Percentiles rank a stretch among this genome's conserved stretches.
phyloP scores from a whole-genome alignment of 1,140 invertebrate genomes.

The Argopecten irradians region DNA sequence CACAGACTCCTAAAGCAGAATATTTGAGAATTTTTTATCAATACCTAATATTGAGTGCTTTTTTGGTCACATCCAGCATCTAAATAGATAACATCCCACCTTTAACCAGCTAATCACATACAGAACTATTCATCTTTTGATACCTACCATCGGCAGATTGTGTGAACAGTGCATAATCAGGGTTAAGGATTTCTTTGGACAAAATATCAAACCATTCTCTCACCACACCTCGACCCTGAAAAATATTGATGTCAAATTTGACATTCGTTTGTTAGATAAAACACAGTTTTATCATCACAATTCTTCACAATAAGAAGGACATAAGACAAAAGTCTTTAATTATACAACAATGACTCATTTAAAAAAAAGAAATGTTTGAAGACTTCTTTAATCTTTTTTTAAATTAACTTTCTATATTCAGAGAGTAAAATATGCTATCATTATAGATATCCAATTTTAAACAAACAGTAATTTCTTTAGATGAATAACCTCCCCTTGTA shows the following conservation, averaged over 20 bases:
- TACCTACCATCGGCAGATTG: conserved; percentile 89
- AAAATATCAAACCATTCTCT: conserved; percentile 96
- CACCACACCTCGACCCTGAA: conserved; percentile 93
- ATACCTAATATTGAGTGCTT: no score
- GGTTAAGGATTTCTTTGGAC: conserved; percentile 96
- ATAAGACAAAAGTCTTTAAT: neutral
- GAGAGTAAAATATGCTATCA: neutral
- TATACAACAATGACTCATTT: neutral
- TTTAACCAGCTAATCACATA: neutral
- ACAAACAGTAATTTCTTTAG: no score
- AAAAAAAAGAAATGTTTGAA: no score
- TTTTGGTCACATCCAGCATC: no score
- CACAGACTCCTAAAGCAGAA: no score
- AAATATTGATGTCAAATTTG: neutral
- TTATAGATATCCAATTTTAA: neutral
- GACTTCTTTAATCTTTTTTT: no score
- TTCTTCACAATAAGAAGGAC: no score
- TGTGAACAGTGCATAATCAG: conserved; percentile 96
- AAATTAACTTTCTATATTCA: neutral
- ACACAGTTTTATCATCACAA: no score
- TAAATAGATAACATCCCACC: no score
- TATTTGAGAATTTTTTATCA: no score
- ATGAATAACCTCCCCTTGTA: neutral
- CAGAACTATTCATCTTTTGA: neutral
- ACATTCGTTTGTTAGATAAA: no score